Base-by-base conservation (phyloP, 2,888 invertebrate species). In the Lepeophtheirus nordmannii region DNA sequence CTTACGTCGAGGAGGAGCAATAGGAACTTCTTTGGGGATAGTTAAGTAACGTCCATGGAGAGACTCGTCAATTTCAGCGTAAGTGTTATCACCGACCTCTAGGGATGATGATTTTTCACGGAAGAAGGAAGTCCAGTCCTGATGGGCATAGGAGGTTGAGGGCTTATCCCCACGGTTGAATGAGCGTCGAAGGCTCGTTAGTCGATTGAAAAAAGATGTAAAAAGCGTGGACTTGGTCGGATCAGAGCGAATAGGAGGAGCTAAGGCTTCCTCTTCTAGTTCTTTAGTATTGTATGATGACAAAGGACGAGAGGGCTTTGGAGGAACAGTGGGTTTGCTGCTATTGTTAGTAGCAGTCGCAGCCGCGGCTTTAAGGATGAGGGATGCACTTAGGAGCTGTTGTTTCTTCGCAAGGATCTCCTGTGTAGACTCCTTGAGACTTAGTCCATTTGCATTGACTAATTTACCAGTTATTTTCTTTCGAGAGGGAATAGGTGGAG, bases 1-100 rank as follows among this genome's bases (percentile, higher is more conserved):
- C 40, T 62, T 62, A 11, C 62, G 62, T 20, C 62, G 30, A n/a
- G 62, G 62, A 11, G 62, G 62, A 20, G 62, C 39, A 20, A 20
- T 38, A 41, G 62, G 62, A 40, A 41, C 22, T 9, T 38, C 39
- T 17, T 39, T 39, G 7, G 39, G 38, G 14, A 46, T 46, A 17
- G n/a, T 46, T 17, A 46, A 46, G 53, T 46, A 46, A 17, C 14
- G 14, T 17, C 53, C 53, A 46, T 46, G 53, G 17, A 46, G 53
- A 46, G 53, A 46, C 53, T 46, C 53, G 8, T 46, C 53, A 17
- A 46, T 46, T 17, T 46, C 53, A 1, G 53, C 53, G 8, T 46
- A 46, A 3, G 53, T 46, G 17, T 46, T 46, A 17, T 17, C 53
- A 14, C n/a, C 53, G 5, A n/a, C 53, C 17, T 46, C 53, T 46